Conservation (phyloP, 2,888 invertebrate genomes). For the Mimachlamys varia region DNA sequence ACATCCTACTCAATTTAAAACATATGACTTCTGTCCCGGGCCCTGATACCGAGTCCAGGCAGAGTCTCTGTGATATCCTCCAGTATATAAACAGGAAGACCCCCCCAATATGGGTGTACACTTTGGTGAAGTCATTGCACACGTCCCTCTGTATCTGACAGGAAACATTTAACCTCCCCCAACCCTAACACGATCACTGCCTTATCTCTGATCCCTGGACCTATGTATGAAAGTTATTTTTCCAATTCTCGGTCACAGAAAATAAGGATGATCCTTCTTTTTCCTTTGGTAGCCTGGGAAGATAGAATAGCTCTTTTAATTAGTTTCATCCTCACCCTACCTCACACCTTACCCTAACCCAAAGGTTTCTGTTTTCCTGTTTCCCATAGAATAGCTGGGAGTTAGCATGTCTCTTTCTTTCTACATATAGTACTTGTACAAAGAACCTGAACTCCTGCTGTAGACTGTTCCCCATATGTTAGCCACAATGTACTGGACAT, state of each 20-base stretch:
- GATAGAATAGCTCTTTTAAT: too few species aligned
- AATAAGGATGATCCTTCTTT: too few species aligned
- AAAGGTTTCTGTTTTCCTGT: background rate
- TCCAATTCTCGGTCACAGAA: background rate
- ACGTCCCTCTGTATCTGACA: background rate
- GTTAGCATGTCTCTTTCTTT: too few species aligned
- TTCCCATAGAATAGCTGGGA: background rate
- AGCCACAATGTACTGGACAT: too few species aligned
- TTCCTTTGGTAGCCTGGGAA: too few species aligned
- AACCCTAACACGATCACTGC: background rate
- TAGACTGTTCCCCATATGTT: too few species aligned
- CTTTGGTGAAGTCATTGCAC: background rate
- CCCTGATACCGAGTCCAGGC: background rate
- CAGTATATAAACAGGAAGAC: background rate
- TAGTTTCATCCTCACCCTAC: background rate
- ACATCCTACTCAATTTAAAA: background rate
- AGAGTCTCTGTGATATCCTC: background rate
- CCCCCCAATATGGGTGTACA: background rate
- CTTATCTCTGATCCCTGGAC: background rate
- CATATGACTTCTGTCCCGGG: slow-evolving; percentile 12
- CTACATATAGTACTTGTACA: too few species aligned
- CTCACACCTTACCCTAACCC: background rate
- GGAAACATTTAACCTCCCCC: background rate
- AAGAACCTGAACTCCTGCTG: too few species aligned
- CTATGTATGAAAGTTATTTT: background rate